Base-by-base conservation (phyloP, 2,888 invertebrate species). In the Brachylomia viminalis region DNA sequence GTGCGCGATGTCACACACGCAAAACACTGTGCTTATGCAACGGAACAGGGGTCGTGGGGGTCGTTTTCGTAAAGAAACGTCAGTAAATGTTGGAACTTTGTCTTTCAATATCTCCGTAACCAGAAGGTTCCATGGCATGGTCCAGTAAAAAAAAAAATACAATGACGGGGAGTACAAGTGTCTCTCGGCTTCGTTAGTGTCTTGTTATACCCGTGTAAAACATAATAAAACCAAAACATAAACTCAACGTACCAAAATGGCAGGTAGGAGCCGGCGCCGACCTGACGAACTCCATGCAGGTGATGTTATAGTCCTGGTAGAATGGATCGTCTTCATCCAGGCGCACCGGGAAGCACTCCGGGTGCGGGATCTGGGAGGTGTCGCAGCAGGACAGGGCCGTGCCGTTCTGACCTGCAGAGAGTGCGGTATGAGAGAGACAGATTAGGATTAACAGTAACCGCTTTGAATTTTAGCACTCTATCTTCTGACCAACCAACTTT, bases 241-340 rank as follows among this genome's bases (percentile, higher is more conserved):
- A 13, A n/a, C 6, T 20, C 1, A 38, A 42, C 49, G 62, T 90
- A 97, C 97, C 98, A 70, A 98, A 97, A 88, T 97, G 97, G 77
- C 98, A 98, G 1, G 97, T 98, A 0, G 98, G 98, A 0, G 98
- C 98, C 0, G 98, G 97, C 0, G 98, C 98, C 0, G 98, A 98
- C 70, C 99, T 95, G 2, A 98, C 98, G 90, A 99, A 98, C 92
- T 99, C 98, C 98, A 98, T 98, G 92, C 99, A 99, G 8, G 97
- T 97, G 61, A 97, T 92, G 88, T 98, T 98, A 86, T 97, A 97
- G 15, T 96, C 90, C 80, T 97, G 96, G 91, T 97, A 98, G 92
- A 97, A 98, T 0, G 98, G 98, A 94, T 99, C 98, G 11, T 97
- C 97, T 0, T 90, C 90, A 30, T 97, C 97, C 54, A 98, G 95